Percentiles rank a stretch among this genome's conserved stretches.
Evolutionary conservation across 2,888 invertebrate genomes (phyloP).

Genomic region (Mystacides longicornis): DNA sequence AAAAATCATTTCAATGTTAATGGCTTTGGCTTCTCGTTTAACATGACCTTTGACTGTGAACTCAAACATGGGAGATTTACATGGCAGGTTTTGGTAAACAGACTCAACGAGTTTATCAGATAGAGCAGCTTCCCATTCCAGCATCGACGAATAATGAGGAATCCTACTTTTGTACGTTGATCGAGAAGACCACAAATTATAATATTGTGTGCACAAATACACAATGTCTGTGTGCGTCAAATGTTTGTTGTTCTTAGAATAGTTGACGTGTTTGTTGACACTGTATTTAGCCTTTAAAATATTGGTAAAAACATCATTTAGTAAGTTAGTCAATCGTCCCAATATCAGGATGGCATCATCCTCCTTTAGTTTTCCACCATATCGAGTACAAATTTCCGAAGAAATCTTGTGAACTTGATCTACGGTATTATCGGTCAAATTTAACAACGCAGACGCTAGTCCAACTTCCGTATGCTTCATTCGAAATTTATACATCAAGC

Average conservation of each 20-base stretch:
- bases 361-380: background rate
- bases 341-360: background rate
- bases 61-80: slow-evolving; percentile 7
- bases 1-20: slow-evolving; percentile 5
- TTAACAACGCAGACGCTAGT: background rate
- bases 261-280: slow-evolving; percentile 1
- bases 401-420: background rate
- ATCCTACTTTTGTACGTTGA: background rate
- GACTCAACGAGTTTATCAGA: slow-evolving; percentile 6
- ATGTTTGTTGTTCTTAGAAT: background rate
- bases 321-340: background rate
- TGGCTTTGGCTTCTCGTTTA: slow-evolving; percentile 2
- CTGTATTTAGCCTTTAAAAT: slow-evolving; percentile 10
- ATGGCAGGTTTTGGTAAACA: slow-evolving; percentile 5
- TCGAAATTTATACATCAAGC: background rate
- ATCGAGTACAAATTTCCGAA: background rate
- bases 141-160: background rate
- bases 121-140: slow-evolving; percentile 1
- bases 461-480: background rate
- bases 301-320: slow-evolving; percentile 2
- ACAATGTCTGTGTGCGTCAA: background rate
- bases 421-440: background rate
- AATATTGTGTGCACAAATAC: slow-evolving; percentile 2
- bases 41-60: slow-evolving; percentile 1
- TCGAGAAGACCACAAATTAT: slow-evolving; percentile 16